Evolutionary conservation across 2,113 vertebrate species (phyloP), one percentile per base, ranked within the genome.

Genomic region (Lepus europaeus): DNA sequence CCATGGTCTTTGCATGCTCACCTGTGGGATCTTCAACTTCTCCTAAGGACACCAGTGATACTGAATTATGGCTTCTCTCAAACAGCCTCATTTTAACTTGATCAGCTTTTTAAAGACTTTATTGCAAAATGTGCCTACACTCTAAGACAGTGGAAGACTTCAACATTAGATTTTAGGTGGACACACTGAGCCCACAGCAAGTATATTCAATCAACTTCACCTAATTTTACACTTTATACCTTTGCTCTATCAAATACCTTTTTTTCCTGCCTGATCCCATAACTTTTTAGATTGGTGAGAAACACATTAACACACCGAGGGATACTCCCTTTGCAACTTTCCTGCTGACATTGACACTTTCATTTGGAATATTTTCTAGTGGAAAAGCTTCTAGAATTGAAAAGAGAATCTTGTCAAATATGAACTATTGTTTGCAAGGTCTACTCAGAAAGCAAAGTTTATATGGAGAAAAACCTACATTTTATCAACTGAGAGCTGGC

Each of bases 351-450:
- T 14, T 78, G 27, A 59, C 36, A 73, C 17, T 93, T 90, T 5
- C 33, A 70, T 10, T 27, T 63, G 33, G 23, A 81, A 80, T 80
- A 31, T n/a, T 88, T 94, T 56, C 10, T 31, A 14, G 31, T 20
- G 9, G 0, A 33, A 36, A 31, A 22, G 25, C 16, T 73, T 91
- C 64, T 74, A 3, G 33, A 68, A 56, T n/a, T 80, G 20, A 79
- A 94, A 84, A 81, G 17, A 17, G 1, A 87, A 72, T 33, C 29
- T 56, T 76, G 22, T 70, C 31, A 79, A 78, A 95, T 82, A n/a
- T 87, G 36, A 89, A 90, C 45, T 66, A 39, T 53, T 45, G 25
- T 95, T 87, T 92, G 10, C n/a, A 33, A 72, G 25, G 27, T 33
- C 0, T 87, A 23, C 17, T 36, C 77, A 89, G 61, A 74, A 93